These are phyloP conservation scores for Zhuqinia jingwanae DNA, from an alignment of 2,888 invertebrate genomes.

Conservation along the genomic window DNA sequence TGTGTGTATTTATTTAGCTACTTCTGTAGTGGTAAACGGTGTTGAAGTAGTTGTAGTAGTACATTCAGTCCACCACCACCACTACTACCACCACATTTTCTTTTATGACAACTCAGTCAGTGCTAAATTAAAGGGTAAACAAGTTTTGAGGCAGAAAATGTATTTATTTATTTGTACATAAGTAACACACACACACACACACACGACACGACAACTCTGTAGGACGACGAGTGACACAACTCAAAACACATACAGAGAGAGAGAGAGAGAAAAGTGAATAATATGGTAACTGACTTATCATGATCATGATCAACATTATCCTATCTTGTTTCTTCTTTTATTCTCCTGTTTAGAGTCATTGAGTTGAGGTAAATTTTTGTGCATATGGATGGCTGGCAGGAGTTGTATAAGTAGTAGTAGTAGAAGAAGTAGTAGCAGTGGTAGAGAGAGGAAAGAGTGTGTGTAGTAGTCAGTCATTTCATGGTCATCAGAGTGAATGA, in stretches of 20 bases:
- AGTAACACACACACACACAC: slow-evolving; percentile 2
- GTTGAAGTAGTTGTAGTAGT: not conserved
- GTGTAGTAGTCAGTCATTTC: slow-evolving; percentile 64
- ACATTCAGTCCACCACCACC: not conserved
- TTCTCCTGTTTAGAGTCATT: slow-evolving; percentile 42
- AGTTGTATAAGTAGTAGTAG: too few relatives aligned
- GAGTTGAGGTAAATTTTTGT: slow-evolving; percentile 51
- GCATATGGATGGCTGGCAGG: slow-evolving; percentile 53
- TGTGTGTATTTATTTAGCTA: not conserved
- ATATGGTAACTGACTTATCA: slow-evolving; percentile 24
- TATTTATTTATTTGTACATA: slow-evolving; percentile 48
- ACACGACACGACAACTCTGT: not conserved
- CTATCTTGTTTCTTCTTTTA: slow-evolving; percentile 43
- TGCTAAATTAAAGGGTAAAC: slow-evolving; percentile 70
- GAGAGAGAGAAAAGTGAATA: slow-evolving; percentile 25
- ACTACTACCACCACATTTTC: too few relatives aligned
- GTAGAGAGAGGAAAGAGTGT: not conserved
- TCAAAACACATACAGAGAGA: not conserved
- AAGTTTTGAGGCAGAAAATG: slow-evolving; percentile 55
- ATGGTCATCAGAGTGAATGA: slow-evolving; percentile 70
- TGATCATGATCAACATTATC: too few relatives aligned
- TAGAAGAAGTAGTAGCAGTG: slow-evolving; percentile 12
- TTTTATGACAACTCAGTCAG: slow-evolving; percentile 26
- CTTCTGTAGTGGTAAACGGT: slow-evolving; percentile 14
- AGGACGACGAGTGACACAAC: slow-evolving; percentile 11